Conservation (phyloP, 2,113 vertebrate genomes). For the Todiramphus chloris region DNA sequence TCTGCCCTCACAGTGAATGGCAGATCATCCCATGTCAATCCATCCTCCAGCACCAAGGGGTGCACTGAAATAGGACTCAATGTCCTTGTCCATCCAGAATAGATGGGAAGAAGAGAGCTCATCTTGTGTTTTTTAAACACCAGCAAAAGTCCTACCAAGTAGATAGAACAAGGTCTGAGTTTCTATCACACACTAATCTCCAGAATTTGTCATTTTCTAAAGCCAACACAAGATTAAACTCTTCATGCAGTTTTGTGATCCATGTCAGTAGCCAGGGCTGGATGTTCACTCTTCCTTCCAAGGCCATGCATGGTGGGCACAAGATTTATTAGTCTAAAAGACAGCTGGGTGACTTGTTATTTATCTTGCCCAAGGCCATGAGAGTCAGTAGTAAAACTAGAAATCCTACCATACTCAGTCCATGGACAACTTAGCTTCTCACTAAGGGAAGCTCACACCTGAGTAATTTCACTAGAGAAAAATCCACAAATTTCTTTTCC, state of each 20-base stretch:
- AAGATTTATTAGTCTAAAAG: neutral
- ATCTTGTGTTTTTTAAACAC: neutral
- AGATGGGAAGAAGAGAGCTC: neutral
- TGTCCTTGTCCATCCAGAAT: neutral
- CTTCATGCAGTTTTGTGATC: neutral
- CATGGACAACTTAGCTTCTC: neutral
- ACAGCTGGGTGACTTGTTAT: neutral
- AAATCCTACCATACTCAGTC: neutral
- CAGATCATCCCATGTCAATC: neutral
- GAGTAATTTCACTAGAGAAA: neutral
- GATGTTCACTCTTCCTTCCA: neutral
- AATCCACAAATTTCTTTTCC: neutral
- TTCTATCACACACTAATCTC: neutral
- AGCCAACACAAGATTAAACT: neutral
- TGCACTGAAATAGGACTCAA: neutral
- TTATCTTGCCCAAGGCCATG: neutral
- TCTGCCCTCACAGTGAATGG: neutral
- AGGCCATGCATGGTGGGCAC: neutral
- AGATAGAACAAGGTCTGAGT: neutral
- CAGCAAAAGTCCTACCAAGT: neutral
- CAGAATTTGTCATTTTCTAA: neutral
- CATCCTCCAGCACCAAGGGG: neutral
- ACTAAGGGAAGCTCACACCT: neutral
- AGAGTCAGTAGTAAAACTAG: neutral
- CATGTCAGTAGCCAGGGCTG: neutral